Conservation (phyloP, 2,888 invertebrate species). For the Asteroscopus sphinx region DNA sequence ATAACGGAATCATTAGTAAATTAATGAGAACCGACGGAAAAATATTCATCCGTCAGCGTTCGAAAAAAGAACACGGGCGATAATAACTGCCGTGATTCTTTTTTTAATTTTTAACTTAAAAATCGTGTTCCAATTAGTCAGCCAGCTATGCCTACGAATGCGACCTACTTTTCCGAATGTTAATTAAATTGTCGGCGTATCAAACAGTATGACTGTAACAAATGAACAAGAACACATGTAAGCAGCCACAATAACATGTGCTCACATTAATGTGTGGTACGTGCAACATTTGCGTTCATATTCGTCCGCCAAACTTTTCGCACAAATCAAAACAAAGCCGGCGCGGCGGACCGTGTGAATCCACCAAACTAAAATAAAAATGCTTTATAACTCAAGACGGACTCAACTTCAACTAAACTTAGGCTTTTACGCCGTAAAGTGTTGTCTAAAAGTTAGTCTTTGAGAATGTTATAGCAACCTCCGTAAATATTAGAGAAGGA, state of each 20-base stretch:
- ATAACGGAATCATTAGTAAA: conserved; percentile 49
- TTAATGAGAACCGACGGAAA: conserved; percentile 45
- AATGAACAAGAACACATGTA: conserved; percentile 55
- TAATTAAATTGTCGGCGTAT: conserved; percentile 58
- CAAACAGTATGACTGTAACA: conserved; percentile 51
- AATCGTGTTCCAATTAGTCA: conserved; percentile 35
- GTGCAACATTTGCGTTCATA: conserved; percentile 52
- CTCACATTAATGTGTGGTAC: conserved; percentile 43
- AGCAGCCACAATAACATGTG: conserved; percentile 58
- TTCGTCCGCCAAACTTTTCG: conserved; percentile 64
- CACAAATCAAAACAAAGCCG: conserved; percentile 69
- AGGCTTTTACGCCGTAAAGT: conserved; percentile 48
- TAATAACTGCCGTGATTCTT: conserved; percentile 23
- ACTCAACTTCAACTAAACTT: conserved; percentile 51
- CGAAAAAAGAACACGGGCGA: conserved; percentile 34
- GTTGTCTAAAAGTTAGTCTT: conserved; percentile 56
- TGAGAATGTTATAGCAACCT: conserved; percentile 46
- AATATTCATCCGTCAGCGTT: conserved; percentile 35
- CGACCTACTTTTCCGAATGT: conserved; percentile 39
- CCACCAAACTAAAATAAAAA: conserved; percentile 68
- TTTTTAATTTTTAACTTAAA: conserved; percentile 1
- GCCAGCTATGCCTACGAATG: conserved; percentile 19
- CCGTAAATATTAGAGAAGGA: conserved; percentile 47
- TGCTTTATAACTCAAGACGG: conserved; percentile 63
- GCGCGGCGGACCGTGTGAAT: conserved; percentile 48